Base-by-base conservation (phyloP, 2,888 invertebrate genomes). In the Agrotis clavis region DNA sequence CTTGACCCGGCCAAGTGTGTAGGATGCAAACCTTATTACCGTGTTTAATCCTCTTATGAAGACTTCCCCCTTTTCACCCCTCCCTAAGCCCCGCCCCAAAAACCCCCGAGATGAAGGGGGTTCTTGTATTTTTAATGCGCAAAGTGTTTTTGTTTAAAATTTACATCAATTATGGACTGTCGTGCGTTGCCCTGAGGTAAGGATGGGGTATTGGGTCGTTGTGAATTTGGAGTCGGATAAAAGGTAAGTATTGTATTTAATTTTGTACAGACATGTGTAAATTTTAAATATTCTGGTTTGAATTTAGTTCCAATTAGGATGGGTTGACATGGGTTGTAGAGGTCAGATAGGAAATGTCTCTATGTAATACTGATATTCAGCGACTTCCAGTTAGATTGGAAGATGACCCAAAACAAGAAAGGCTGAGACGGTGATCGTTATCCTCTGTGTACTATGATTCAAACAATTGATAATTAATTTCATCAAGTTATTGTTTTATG, bases 31-130 rank as follows among this genome's bases (percentile, higher is more conserved):
- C 92, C 94, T 92, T 93, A 94, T 94, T 94, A 94, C 88, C 89
- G 89, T 90, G 88, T 91, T 89, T 94, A 94, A 94, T 94, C 94
- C 94, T 93, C 93, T 94, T 94, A 94, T 88, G 87, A 90, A 90
- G 88, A 90, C 89, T 86, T 69, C 81, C 81, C 74, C 79, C 74
- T 25, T 54, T 69, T 35, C 6, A 11, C 74, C 60, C 51, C 57
- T 56, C 41, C n/a, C 56, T 67, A 18, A 53, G n/a, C 56, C 64
- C 25, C 67, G 47, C 65, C 53, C 69, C 68, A 60, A 63, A 16
- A 25, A 47, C 81, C 76, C 72, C 53, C 25, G 76, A 75, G 78
- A 64, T 61, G 35, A 67, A 73, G 80, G 62, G 67, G 69, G 74
- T 70, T 81, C 81, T 84, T 85, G 82, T 86, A 79, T 88, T 82